These are phyloP conservation scores for Lineus longissimus DNA, from an alignment of 1,140 invertebrate genomes.

Conservation along the genomic window DNA sequence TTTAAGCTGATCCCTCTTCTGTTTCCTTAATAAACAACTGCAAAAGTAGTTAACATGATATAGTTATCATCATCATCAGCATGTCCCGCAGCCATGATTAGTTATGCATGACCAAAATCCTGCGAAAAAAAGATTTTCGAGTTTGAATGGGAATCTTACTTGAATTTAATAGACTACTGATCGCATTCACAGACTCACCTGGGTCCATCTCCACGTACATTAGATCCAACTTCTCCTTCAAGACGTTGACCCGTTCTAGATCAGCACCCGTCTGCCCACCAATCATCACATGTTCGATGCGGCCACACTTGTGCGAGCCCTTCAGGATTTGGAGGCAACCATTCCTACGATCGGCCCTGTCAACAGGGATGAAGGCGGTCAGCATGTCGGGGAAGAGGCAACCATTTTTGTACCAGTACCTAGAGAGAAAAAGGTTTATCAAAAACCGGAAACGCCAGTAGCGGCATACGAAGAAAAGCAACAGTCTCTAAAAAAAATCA, in stretches of 20 bases:
- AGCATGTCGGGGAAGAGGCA: slow-evolving; percentile 46
- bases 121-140: too few species aligned
- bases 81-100: too few species aligned
- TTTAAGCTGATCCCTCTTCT: too few species aligned
- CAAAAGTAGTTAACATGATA: too few species aligned
- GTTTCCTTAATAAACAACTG: too few species aligned
- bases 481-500: not conserved
- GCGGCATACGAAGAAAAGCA: not conserved
- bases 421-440: slow-evolving; percentile 19
- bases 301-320: slow-evolving; percentile 38
- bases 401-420: slow-evolving; percentile 51
- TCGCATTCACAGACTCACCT: slow-evolving; percentile 26
- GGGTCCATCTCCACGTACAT: slow-evolving; percentile 35
- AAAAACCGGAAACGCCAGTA: not conserved
- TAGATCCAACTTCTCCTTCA: slow-evolving; percentile 24
- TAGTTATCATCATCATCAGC: too few species aligned
- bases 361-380: slow-evolving; percentile 45
- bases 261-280: slow-evolving; percentile 39
- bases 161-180: too few species aligned
- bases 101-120: too few species aligned
- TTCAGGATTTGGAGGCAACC: slow-evolving; percentile 44
- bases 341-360: slow-evolving; percentile 39
- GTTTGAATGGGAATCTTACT: too few species aligned
- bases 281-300: slow-evolving; percentile 36
- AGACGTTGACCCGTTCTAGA: slow-evolving; percentile 27